Percentiles rank a stretch among this genome's conserved stretches.
These are phyloP conservation scores for Acleris emargana DNA, from an alignment of 2,888 invertebrate species.

Conservation along the genomic window DNA sequence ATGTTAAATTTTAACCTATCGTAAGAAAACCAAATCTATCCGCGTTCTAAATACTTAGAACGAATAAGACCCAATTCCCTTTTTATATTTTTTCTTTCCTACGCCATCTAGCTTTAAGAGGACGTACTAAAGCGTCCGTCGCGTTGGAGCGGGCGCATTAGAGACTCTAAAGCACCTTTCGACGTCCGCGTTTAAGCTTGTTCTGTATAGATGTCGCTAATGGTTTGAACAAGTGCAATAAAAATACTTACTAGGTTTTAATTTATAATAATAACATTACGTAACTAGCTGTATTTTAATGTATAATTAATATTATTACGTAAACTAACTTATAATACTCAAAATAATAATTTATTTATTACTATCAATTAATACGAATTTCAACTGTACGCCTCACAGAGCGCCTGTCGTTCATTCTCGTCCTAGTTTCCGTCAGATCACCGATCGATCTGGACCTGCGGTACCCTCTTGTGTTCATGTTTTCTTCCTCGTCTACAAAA, in stretches of 20 bases:
- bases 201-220: constrained; percentile 25
- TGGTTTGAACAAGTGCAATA: background rate
- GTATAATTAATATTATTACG: too few relatives aligned
- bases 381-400: constrained; percentile 71
- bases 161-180: background rate
- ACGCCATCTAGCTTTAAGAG: constrained; percentile 25
- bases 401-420: constrained; percentile 63
- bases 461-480: constrained; percentile 49
- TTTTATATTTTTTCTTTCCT: background rate
- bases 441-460: constrained; percentile 77
- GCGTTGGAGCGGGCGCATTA: background rate
- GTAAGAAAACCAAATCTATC: too few relatives aligned
- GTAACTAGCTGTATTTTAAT: background rate
- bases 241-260: background rate
- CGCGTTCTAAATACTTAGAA: too few relatives aligned
- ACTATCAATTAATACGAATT: constrained; percentile 52
- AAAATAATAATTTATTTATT: constrained; percentile 8
- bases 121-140: background rate
- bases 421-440: constrained; percentile 68
- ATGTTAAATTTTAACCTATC: too few relatives aligned
- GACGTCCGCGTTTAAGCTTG: background rate
- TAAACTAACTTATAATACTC: background rate
- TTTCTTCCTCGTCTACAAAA: constrained; percentile 62
- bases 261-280: too few relatives aligned
- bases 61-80: too few relatives aligned